These are phyloP conservation scores for Anisognathus igniventris DNA, from an alignment of 2,797 vertebrate species.

Conservation along the genomic window DNA sequence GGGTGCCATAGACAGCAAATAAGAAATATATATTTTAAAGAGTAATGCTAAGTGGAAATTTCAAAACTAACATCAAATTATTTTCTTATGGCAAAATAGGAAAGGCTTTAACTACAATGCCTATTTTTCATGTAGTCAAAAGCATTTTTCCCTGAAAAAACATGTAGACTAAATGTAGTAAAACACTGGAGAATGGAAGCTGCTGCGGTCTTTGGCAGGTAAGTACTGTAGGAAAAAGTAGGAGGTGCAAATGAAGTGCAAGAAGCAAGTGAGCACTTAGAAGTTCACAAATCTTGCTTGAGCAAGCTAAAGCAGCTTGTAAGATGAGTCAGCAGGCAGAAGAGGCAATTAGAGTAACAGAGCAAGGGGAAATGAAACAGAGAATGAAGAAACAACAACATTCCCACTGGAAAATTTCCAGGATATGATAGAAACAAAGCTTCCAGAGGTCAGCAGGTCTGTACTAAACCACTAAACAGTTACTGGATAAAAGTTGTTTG, in stretches of 20 bases:
- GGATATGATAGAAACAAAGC: neutral
- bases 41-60: neutral
- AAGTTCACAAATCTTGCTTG: neutral
- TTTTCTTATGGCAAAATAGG: neutral
- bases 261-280: neutral
- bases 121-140: neutral
- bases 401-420: neutral
- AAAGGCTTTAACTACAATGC: neutral
- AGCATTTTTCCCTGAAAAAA: neutral
- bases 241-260: neutral
- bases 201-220: neutral
- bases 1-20: accelerated
- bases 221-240: neutral
- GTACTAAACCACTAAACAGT: neutral
- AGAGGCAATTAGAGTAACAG: neutral
- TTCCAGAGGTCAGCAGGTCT: neutral
- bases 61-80: neutral
- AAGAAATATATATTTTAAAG: neutral
- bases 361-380: neutral
- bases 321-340: conserved; percentile 2
- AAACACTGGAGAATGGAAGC: neutral
- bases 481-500: neutral
- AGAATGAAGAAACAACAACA: neutral
- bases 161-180: neutral
- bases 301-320: neutral